Evolutionary conservation across 1,140 invertebrate species (phyloP).

Genomic region (Camponotus vicinus): DNA sequence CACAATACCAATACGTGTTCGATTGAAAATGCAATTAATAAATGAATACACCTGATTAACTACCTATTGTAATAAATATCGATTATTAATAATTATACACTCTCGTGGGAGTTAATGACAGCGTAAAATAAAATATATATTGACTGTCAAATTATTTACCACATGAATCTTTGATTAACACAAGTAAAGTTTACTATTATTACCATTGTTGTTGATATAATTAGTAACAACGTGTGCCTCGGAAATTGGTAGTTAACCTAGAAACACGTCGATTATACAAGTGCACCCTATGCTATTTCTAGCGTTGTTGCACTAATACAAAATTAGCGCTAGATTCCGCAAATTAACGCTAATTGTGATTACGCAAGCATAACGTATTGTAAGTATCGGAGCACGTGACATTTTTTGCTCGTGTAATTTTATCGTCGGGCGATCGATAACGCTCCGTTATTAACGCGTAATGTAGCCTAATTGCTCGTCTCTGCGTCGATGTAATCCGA

Average conservation of each 20-base stretch:
- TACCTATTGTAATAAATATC: constrained; percentile 24
- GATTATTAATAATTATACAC: constrained; percentile 18
- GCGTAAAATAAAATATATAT: constrained; percentile 30
- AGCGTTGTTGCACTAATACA: constrained; percentile 22
- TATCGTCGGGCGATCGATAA: neutral
- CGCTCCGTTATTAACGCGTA: constrained; percentile 30
- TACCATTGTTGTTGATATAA: constrained; percentile 30
- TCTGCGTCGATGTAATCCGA: constrained; percentile 7
- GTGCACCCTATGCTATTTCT: constrained; percentile 14
- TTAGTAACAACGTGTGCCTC: neutral
- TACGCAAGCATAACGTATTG: constrained; percentile 18
- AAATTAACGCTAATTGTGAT: constrained; percentile 45
- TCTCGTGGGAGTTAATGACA: neutral
- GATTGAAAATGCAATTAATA: constrained; percentile 14
- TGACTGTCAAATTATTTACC: neutral
- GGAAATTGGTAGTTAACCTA: constrained; percentile 40
- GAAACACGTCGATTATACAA: neutral
- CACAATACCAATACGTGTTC: neutral
- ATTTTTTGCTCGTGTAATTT: constrained; percentile 38
- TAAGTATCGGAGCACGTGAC: neutral
- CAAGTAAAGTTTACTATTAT: constrained; percentile 19
- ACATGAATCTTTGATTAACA: constrained; percentile 30
- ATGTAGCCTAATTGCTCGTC: constrained; percentile 45
- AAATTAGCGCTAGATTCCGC: constrained; percentile 36
- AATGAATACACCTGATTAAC: constrained; percentile 9